Percentiles rank a stretch among this genome's conserved stretches.
These are phyloP conservation scores for Eupeodes luniger DNA, from an alignment of 2,888 invertebrate genomes.

Conservation along the genomic window DNA sequence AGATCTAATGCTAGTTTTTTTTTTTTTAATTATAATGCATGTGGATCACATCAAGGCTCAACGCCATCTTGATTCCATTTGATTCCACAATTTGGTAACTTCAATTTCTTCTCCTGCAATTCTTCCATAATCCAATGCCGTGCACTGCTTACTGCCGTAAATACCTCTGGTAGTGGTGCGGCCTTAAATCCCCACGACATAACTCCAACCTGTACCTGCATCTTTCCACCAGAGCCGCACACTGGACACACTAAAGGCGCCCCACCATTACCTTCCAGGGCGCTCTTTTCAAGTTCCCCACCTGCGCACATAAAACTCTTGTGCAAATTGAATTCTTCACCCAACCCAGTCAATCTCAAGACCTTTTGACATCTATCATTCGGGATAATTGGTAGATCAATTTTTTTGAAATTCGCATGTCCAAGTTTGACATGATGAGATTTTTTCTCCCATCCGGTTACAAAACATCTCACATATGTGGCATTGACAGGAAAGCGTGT, in stretches of 20 bases:
- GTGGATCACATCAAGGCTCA: background rate
- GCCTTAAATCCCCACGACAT: conserved; percentile 89
- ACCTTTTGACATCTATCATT: conserved; percentile 83
- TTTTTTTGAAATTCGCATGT: conserved; percentile 88
- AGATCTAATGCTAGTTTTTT: background rate
- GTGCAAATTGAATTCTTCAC: conserved; percentile 88
- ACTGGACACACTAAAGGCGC: conserved; percentile 91
- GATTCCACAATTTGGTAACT: conserved; percentile 35
- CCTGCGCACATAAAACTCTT: conserved; percentile 91
- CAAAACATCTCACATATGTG: conserved; percentile 80
- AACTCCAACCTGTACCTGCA: conserved; percentile 85
- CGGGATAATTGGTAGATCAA: conserved; percentile 89
- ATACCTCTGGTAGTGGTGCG: conserved; percentile 42
- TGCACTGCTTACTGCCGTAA: conserved; percentile 9
- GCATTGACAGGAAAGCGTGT: conserved; percentile 83
- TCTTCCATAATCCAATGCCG: conserved; percentile 41
- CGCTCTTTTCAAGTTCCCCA: conserved; percentile 89
- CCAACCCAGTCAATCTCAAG: conserved; percentile 88
- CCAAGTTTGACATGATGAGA: conserved; percentile 82
- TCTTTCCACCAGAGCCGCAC: conserved; percentile 79
- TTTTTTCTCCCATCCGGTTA: conserved; percentile 82
- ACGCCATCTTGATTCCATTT: conserved; percentile 19
- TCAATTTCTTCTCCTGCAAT: conserved; percentile 6
- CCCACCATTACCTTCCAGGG: conserved; percentile 92
- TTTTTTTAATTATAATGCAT: background rate